A percentile compares a stretch with the other conserved stretches of the same genome.
Conservation (phyloP, 2,113 vertebrate species). For the Phasianus colchicus region DNA sequence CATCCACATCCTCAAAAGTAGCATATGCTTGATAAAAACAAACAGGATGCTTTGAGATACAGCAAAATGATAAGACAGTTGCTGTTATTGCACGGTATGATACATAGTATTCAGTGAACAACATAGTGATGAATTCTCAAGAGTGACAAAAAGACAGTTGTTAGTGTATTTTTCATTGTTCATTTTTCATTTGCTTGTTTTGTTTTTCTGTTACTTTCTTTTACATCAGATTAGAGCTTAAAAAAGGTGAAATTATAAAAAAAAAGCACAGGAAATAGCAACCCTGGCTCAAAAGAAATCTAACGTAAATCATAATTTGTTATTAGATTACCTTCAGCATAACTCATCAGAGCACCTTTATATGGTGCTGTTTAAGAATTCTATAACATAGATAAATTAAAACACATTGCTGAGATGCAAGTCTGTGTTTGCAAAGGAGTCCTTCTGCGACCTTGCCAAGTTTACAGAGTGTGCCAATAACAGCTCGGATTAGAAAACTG, state of each 20-base stretch:
- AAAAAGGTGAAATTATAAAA: not conserved
- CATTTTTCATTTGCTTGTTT: not conserved
- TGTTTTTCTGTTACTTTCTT: not conserved
- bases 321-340: not conserved
- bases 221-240: not conserved
- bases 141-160: not conserved
- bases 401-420: constrained; percentile 20
- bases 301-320: not conserved
- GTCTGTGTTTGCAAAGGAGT: constrained; percentile 17
- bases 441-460: constrained; percentile 71
- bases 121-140: not conserved
- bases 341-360: not conserved
- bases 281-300: not conserved
- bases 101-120: not conserved
- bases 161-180: rapidly evolving
- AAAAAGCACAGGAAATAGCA: not conserved
- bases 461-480: constrained; percentile 68
- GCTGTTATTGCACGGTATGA: not conserved
- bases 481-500: constrained; percentile 62
- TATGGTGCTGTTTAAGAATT: not conserved
- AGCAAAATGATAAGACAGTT: not conserved
- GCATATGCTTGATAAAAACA: not conserved
- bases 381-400: not conserved
- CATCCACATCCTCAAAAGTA: not conserved
- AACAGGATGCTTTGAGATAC: not conserved